Evolutionary conservation across 1,140 invertebrate genomes (phyloP).

Genomic region (Neodiprion pinetum): DNA sequence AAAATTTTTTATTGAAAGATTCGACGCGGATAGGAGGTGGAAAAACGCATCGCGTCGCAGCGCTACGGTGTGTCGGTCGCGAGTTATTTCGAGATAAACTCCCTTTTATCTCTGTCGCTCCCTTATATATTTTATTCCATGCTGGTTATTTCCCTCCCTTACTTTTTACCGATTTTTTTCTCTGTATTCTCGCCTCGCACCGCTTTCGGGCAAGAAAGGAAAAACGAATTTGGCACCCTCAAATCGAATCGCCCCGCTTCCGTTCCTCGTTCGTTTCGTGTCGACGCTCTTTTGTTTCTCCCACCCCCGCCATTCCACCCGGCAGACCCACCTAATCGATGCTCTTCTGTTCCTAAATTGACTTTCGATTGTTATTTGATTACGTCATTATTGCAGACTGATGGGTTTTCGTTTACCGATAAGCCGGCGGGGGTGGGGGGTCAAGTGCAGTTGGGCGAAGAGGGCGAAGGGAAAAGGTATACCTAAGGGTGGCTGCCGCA

Average conservation of each 20-base stretch:
- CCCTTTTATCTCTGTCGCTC: slow-evolving; percentile 49
- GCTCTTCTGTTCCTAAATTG: slow-evolving; percentile 24
- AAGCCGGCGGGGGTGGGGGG: background rate
- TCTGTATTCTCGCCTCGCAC: background rate
- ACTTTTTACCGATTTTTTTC: slow-evolving; percentile 3
- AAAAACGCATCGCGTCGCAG: slow-evolving; percentile 25
- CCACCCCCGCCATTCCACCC: slow-evolving; percentile 1
- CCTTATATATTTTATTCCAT: background rate
- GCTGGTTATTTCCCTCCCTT: slow-evolving; percentile 7
- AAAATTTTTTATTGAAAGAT: slow-evolving; percentile 65
- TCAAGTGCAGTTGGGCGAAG: background rate
- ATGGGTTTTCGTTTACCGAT: slow-evolving; percentile 15
- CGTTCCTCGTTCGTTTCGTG: slow-evolving; percentile 23
- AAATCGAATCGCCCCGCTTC: slow-evolving; percentile 19
- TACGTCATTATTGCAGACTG: slow-evolving; percentile 20
- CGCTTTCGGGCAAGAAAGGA: slow-evolving; percentile 9
- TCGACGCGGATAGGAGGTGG: slow-evolving; percentile 54
- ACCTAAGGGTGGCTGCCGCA: background rate
- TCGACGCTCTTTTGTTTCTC: slow-evolving; percentile 27
- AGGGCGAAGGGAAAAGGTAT: background rate
- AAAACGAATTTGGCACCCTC: slow-evolving; percentile 26
- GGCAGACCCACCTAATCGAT: slow-evolving; percentile 23
- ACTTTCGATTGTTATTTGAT: slow-evolving; percentile 32
- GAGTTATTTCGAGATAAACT: slow-evolving; percentile 60
- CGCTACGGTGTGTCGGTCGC: slow-evolving; percentile 18